phyloP scores from a whole-genome alignment of 30 jellyfish, hydroid and myxozoan species.

The Pelagia noctiluca region DNA sequence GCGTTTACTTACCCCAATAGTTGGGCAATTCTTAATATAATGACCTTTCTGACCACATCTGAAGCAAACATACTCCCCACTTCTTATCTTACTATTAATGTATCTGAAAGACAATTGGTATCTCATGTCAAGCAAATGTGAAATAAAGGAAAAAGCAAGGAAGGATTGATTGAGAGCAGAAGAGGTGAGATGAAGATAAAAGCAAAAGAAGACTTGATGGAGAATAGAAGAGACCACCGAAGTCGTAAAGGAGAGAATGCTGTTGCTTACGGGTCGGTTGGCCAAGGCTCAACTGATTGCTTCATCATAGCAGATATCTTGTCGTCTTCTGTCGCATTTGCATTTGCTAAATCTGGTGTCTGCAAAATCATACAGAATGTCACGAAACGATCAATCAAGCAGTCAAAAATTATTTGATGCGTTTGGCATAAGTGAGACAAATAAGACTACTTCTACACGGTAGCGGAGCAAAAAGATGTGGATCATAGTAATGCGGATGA shows the following conservation, averaged over 20 bases:
- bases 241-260: not conserved
- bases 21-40: slow-evolving; percentile 93
- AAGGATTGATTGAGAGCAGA: not conserved
- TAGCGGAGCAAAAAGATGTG: too few species aligned
- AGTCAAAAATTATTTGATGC: too few species aligned
- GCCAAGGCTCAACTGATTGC: slow-evolving; percentile 88
- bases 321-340: slow-evolving; percentile 96
- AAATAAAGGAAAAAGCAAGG: not conserved
- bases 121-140: not conserved
- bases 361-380: slow-evolving; percentile 54
- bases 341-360: slow-evolving; percentile 98
- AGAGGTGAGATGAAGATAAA: not conserved
- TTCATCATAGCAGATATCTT: slow-evolving; percentile 94
- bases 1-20: slow-evolving; percentile 61
- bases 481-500: too few species aligned
- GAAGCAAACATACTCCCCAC: slow-evolving; percentile 84
- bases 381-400: too few species aligned
- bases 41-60: slow-evolving; percentile 99
- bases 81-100: slow-evolving; percentile 53
- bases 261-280: slow-evolving; percentile 83
- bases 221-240: not conserved
- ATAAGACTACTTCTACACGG: too few species aligned
- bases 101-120: slow-evolving; percentile 50
- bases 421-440: too few species aligned
- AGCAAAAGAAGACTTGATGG: not conserved